These are phyloP conservation scores for Cryptotermes secundus DNA, from an alignment of 1,140 invertebrate genomes.

Conservation along the genomic window DNA sequence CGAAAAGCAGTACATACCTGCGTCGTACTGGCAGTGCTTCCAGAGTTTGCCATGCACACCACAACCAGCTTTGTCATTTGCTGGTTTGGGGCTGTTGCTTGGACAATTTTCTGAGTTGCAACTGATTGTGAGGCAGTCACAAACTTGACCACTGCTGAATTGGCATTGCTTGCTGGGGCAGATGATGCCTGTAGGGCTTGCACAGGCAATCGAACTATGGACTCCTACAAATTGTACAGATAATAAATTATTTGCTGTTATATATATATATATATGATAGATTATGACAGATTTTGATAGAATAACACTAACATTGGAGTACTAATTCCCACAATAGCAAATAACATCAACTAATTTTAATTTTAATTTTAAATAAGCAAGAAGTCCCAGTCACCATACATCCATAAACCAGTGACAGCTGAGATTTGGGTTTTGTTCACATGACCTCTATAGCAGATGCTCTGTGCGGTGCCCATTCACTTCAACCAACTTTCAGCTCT, in stretches of 20 bases:
- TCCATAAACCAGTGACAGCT: too few species aligned
- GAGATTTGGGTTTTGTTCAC: too few species aligned
- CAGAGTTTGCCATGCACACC: slow-evolving; percentile 51
- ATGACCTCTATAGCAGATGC: too few species aligned
- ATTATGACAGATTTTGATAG: neutral
- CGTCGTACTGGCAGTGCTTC: slow-evolving; percentile 45
- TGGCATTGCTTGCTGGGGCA: neutral
- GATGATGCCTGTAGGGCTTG: slow-evolving; percentile 8
- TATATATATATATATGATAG: neutral
- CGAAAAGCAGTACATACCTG: neutral
- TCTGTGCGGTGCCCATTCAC: too few species aligned
- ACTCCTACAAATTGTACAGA: neutral
- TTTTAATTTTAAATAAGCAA: too few species aligned
- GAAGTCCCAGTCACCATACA: too few species aligned
- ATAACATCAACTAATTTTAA: neutral
- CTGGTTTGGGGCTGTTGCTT: slow-evolving; percentile 36
- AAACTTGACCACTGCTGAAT: slow-evolving; percentile 32
- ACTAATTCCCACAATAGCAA: neutral
- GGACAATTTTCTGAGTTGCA: slow-evolving; percentile 28
- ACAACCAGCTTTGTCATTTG: slow-evolving; percentile 53
- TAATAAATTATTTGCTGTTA: neutral
- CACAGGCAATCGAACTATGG: neutral
- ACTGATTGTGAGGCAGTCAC: slow-evolving; percentile 32
- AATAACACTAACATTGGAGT: neutral
- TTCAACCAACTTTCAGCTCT: too few species aligned